Conservation (phyloP, 2,888 invertebrate species). For the Eilema caniola region DNA sequence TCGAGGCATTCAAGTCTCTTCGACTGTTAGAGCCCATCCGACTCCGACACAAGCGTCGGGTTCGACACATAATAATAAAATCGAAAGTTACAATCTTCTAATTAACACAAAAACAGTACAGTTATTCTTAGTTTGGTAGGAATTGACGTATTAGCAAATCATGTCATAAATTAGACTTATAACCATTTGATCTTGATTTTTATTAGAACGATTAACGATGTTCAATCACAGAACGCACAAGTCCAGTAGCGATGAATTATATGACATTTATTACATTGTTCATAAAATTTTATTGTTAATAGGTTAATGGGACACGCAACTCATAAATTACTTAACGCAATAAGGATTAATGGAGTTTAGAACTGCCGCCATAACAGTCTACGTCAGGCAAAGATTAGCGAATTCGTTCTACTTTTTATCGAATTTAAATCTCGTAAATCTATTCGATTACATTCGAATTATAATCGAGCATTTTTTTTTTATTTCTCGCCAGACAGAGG, state of each 20-base stretch:
- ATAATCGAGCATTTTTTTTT: slow-evolving; percentile 67
- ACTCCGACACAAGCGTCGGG: slow-evolving; percentile 18
- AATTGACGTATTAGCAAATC: slow-evolving; percentile 9
- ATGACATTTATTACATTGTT: slow-evolving; percentile 51
- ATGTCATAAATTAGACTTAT: slow-evolving; percentile 8
- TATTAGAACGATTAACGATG: slow-evolving; percentile 14
- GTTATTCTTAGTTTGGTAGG: neutral
- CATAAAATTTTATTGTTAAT: slow-evolving; percentile 54
- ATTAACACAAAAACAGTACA: slow-evolving; percentile 11
- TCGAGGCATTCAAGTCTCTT: slow-evolving; percentile 14
- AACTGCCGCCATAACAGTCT: slow-evolving; percentile 28
- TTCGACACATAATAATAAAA: slow-evolving; percentile 39
- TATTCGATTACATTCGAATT: slow-evolving; percentile 67
- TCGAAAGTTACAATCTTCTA: slow-evolving; percentile 40
- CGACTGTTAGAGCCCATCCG: slow-evolving; percentile 17
- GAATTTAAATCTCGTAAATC: slow-evolving; percentile 57
- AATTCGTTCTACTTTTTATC: slow-evolving; percentile 62
- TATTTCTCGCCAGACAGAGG: slow-evolving; percentile 70
- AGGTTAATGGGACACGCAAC: slow-evolving; percentile 52
- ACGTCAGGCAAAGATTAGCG: slow-evolving; percentile 55
- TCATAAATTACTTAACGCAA: slow-evolving; percentile 54
- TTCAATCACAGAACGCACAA: slow-evolving; percentile 26
- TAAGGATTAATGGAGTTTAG: slow-evolving; percentile 44
- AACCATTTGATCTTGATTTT: slow-evolving; percentile 9
- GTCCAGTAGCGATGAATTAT: slow-evolving; percentile 52